Conservation (phyloP, 2,888 invertebrate species). For the Scaeva pyrastri region DNA sequence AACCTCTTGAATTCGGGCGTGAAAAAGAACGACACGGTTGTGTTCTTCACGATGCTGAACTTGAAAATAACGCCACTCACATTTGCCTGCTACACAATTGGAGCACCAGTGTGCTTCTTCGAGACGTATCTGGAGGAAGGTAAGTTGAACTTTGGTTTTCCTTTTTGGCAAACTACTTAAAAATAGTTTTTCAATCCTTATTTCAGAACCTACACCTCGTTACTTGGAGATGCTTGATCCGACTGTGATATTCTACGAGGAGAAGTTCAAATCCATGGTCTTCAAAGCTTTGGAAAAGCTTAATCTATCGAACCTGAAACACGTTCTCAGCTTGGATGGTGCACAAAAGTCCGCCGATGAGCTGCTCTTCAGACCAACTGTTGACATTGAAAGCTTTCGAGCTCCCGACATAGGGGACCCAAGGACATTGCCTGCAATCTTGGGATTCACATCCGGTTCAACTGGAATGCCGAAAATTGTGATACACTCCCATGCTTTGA, state of each 20-base stretch:
- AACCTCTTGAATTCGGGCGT: conserved; percentile 70
- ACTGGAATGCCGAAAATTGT: conserved; percentile 67
- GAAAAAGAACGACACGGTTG: conserved; percentile 61
- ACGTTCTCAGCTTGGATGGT: background rate
- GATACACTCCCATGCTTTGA: conserved; percentile 51
- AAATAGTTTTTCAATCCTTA: too few species aligned
- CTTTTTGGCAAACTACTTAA: background rate
- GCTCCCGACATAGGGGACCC: conserved; percentile 48
- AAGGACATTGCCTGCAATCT: conserved; percentile 28
- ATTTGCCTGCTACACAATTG: conserved; percentile 73
- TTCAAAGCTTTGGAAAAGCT: background rate
- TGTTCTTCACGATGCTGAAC: conserved; percentile 69
- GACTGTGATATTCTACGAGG: conserved; percentile 60
- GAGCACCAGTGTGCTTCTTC: conserved; percentile 74
- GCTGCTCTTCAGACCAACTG: background rate
- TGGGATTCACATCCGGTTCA: conserved; percentile 68
- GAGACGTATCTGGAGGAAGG: conserved; percentile 71
- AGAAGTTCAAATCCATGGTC: conserved; percentile 25
- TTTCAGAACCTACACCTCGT: background rate
- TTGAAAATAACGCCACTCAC: conserved; percentile 64
- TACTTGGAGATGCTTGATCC: conserved; percentile 54
- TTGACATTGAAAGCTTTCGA: conserved; percentile 16
- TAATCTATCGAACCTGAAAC: background rate
- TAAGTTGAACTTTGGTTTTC: conserved; percentile 19
- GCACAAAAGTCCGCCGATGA: background rate